Conservation (phyloP, 2,113 vertebrate species). For the Prunella himalayana region DNA sequence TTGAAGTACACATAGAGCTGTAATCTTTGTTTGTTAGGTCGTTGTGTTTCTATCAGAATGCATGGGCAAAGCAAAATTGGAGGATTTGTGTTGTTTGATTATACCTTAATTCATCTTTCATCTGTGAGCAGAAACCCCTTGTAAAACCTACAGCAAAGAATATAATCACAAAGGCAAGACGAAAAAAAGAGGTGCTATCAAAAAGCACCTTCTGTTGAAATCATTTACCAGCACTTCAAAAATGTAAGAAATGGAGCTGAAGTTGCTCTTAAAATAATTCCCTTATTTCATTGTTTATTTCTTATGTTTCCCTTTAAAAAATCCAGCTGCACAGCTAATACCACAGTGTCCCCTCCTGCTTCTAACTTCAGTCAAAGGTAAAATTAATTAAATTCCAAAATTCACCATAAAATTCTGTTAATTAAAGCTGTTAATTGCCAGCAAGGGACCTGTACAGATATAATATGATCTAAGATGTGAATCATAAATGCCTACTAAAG, state of each 20-base stretch:
- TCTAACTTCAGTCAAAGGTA: background rate
- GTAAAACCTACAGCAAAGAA: background rate
- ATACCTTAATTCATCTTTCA: background rate
- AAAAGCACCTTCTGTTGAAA: background rate
- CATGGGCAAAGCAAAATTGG: background rate
- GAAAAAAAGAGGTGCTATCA: background rate
- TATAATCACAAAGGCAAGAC: background rate
- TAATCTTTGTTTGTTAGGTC: background rate
- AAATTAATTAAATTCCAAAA: background rate
- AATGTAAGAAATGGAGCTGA: background rate
- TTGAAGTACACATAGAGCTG: background rate
- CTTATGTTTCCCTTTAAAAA: background rate
- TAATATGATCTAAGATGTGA: background rate
- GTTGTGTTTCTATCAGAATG: background rate
- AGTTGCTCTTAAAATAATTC: background rate
- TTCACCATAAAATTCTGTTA: background rate
- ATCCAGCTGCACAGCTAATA: background rate
- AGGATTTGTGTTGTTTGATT: background rate
- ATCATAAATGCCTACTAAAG: background rate
- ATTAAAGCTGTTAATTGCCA: background rate
- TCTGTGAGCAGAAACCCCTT: background rate
- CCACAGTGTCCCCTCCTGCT: accelerated
- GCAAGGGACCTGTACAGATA: background rate
- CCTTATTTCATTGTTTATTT: background rate
- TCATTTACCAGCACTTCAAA: background rate